A percentile compares a stretch with the other conserved stretches of the same genome.
These are phyloP conservation scores for Lophotriccus pileatus DNA, from an alignment of 2,797 vertebrate species.

Conservation along the genomic window DNA sequence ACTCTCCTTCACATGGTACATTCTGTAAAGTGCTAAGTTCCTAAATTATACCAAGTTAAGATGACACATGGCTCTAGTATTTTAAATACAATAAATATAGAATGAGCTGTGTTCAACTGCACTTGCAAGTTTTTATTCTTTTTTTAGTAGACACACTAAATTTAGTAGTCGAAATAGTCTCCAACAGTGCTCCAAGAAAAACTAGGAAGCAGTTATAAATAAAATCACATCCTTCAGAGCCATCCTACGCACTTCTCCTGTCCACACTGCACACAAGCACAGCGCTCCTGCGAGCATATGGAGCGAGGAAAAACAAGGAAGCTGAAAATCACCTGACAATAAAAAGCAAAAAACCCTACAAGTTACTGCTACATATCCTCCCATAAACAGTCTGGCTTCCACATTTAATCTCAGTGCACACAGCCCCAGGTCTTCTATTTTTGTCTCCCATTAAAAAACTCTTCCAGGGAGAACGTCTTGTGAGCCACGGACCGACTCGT, in stretches of 20 bases:
- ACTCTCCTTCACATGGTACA: constrained; percentile 39
- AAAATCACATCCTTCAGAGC: constrained; percentile 24
- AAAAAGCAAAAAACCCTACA: neutral
- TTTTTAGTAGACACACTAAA: constrained; percentile 31
- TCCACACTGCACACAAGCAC: neutral
- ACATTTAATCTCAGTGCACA: neutral
- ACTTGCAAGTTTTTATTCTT: constrained; percentile 22
- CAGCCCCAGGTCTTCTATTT: neutral
- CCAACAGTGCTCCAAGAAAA: neutral
- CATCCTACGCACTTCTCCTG: neutral
- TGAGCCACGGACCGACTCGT: neutral
- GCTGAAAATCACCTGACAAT: constrained; percentile 31
- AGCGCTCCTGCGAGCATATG: neutral
- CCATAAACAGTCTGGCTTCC: constrained; percentile 38
- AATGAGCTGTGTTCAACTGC: constrained; percentile 1
- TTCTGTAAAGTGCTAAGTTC: constrained; percentile 47
- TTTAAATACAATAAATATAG: constrained; percentile 53
- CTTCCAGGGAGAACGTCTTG: constrained; percentile 30
- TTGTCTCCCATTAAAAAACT: neutral
- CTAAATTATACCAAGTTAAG: neutral
- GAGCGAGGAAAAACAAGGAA: neutral
- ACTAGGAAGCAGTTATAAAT: constrained; percentile 37
- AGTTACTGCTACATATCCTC: constrained; percentile 5
- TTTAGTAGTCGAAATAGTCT: constrained; percentile 29
- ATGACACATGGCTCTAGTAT: neutral